Percentiles rank a stretch among this genome's conserved stretches.
Conservation (phyloP, 2,113 vertebrate species). For the Misgurnus anguillicaudatus region DNA sequence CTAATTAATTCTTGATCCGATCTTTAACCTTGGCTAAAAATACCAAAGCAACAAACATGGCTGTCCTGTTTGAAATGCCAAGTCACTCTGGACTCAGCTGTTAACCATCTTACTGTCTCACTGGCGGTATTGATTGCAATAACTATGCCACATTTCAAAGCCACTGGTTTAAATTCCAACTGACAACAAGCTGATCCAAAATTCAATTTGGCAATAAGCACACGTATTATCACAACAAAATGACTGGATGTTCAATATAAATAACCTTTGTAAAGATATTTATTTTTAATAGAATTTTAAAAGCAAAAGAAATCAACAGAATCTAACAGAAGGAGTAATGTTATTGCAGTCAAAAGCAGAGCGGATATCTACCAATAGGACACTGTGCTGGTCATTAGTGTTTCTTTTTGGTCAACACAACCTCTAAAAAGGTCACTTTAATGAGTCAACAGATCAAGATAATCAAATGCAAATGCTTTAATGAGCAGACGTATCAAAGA, state of each 20-base stretch:
- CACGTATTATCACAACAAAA: slow-evolving; percentile 21
- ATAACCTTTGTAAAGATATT: slow-evolving; percentile 14
- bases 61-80: slow-evolving; percentile 50
- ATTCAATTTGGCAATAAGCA: slow-evolving; percentile 19
- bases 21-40: slow-evolving; percentile 37
- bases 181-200: not conserved
- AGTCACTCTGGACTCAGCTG: slow-evolving; percentile 16
- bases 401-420: not conserved
- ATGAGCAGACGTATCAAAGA: not conserved
- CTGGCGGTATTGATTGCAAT: slow-evolving; percentile 1
- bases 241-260: slow-evolving; percentile 17
- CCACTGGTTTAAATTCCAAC: not conserved
- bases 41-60: slow-evolving; percentile 17
- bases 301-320: not conserved
- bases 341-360: not conserved
- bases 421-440: slow-evolving; percentile 16
- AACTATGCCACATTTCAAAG: not conserved
- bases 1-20: slow-evolving; percentile 49
- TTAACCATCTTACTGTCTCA: not conserved
- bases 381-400: not conserved
- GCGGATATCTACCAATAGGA: not conserved
- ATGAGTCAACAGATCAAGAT: not conserved
- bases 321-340: not conserved
- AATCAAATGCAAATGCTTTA: slow-evolving; percentile 36
- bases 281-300: not conserved